Conservation (phyloP, 2,888 invertebrate species). For the Toxonevra muliebris region DNA sequence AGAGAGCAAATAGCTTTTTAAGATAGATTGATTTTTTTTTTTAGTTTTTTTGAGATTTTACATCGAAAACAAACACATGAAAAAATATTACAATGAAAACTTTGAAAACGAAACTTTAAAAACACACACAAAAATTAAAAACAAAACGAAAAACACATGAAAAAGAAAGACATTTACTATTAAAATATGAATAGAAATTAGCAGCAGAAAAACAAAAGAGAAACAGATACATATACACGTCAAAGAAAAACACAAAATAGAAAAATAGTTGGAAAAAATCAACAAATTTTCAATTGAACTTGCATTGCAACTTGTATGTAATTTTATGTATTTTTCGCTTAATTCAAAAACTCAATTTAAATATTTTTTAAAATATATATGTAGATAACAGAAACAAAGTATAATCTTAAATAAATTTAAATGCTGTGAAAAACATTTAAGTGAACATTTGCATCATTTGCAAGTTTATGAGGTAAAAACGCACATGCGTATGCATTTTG, state of each 20-base stretch:
- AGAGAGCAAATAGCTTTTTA: slow-evolving; percentile 50
- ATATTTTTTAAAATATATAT: background rate
- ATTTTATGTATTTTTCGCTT: slow-evolving; percentile 1
- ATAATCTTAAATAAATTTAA: slow-evolving; percentile 28
- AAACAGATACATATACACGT: background rate
- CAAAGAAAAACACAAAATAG: background rate
- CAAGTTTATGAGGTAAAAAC: background rate
- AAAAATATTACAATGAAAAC: slow-evolving; percentile 29
- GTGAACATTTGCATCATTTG: background rate
- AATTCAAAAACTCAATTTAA: slow-evolving; percentile 8
- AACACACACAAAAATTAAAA: slow-evolving; percentile 12
- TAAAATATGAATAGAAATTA: background rate
- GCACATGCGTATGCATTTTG: slow-evolving; percentile 23
- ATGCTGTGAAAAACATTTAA: slow-evolving; percentile 22
- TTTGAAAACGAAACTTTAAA: slow-evolving; percentile 14
- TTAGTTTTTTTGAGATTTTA: slow-evolving; percentile 35
- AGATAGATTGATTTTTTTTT: slow-evolving; percentile 30
- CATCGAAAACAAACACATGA: slow-evolving; percentile 25
- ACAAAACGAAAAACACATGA: background rate
- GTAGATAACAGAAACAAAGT: slow-evolving; percentile 22
- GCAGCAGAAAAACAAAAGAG: background rate
- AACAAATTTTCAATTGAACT: background rate
- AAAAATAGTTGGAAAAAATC: background rate
- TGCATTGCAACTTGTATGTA: background rate
- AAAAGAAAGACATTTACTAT: slow-evolving; percentile 3